phyloP scores from a whole-genome alignment of 2,797 vertebrate species.

The Helostoma temminkii region DNA sequence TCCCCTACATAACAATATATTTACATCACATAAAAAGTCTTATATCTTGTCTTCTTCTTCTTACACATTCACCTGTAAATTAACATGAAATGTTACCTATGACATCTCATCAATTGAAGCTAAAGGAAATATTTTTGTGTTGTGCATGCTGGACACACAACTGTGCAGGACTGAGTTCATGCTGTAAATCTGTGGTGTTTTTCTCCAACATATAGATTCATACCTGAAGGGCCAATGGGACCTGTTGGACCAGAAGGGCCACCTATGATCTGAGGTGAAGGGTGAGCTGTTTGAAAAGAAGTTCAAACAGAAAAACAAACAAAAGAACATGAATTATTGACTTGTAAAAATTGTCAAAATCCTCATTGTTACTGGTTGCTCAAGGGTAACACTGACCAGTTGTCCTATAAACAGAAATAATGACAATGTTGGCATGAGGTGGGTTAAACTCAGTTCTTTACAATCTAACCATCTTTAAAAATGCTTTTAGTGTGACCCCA shows the following conservation, averaged over 20 bases:
- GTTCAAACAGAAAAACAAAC: background rate
- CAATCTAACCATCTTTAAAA: background rate
- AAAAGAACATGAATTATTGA: slow-evolving; percentile 1
- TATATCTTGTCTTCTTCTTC: too few relatives aligned
- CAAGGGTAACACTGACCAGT: background rate
- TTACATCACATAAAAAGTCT: too few relatives aligned
- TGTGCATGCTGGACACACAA: too few relatives aligned
- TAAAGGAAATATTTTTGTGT: too few relatives aligned
- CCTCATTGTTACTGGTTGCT: too few relatives aligned
- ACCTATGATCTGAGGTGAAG: slow-evolving; percentile 24
- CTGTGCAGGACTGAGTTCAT: background rate
- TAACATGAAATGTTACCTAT: too few relatives aligned
- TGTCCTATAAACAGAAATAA: background rate
- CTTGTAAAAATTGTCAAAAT: too few relatives aligned
- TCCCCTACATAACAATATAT: too few relatives aligned
- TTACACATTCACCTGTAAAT: too few relatives aligned
- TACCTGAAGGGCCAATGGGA: slow-evolving; percentile 74
- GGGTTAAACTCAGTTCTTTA: background rate
- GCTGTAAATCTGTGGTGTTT: background rate
- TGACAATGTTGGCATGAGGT: background rate
- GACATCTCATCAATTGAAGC: too few relatives aligned
- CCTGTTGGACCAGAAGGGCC: slow-evolving; percentile 74
- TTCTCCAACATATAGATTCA: background rate
- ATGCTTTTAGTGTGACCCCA: background rate
- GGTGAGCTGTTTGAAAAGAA: slow-evolving; percentile 8